Evolutionary conservation across 1,140 invertebrate genomes (phyloP).

Genomic region (Galleria mellonella): DNA sequence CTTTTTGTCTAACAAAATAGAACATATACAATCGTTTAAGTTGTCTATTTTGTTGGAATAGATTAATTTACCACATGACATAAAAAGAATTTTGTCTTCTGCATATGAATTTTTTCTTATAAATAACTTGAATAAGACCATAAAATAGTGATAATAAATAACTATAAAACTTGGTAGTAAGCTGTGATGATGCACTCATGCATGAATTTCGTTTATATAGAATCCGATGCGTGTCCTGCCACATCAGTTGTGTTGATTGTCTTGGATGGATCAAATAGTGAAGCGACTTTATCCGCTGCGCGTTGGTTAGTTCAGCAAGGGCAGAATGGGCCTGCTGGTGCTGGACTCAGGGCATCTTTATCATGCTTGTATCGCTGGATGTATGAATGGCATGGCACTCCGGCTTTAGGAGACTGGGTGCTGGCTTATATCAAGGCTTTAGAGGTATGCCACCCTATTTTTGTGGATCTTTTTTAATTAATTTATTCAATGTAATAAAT

Average conservation of each 20-base stretch:
- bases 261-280: conserved; percentile 30
- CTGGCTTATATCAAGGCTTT: conserved; percentile 48
- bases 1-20: no score
- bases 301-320: conserved; percentile 46
- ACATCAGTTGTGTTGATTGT: conserved; percentile 45
- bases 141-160: no score
- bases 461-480: background rate
- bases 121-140: no score
- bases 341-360: conserved; percentile 33
- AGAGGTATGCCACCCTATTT: conserved; percentile 43
- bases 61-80: no score
- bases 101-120: no score
- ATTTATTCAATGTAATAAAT: background rate
- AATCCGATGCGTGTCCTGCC: conserved; percentile 39
- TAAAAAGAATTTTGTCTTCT: no score
- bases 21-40: no score
- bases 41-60: no score
- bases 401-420: conserved; percentile 44
- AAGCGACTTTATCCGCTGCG: conserved; percentile 25
- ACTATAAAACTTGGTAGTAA: no score
- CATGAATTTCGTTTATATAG: no score
- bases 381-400: conserved; percentile 46
- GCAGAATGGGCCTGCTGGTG: conserved; percentile 33
- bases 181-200: no score
- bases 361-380: conserved; percentile 53